Conservation (phyloP, 1,140 invertebrate genomes). For the Drosophila murphyi region DNA sequence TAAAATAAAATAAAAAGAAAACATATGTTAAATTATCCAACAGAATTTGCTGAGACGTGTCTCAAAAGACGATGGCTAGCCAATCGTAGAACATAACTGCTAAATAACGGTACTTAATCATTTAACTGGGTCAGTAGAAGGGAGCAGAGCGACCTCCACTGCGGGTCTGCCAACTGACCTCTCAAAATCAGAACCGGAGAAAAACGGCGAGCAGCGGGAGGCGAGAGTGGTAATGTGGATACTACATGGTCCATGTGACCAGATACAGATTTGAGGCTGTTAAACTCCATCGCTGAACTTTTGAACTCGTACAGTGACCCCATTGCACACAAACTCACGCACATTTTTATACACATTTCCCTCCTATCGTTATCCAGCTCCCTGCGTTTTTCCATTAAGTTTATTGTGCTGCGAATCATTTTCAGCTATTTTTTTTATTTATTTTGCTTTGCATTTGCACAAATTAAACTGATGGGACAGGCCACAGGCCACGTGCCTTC, state of each 20-base stretch:
- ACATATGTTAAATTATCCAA: not conserved
- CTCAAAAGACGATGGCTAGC: not conserved
- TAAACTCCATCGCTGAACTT: conserved; percentile 66
- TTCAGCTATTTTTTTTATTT: conserved; percentile 26
- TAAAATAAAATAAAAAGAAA: conserved; percentile 41
- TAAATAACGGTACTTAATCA: conserved; percentile 76
- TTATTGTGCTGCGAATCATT: conserved; percentile 69
- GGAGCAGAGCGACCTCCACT: conserved; percentile 12
- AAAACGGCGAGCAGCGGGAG: not conserved
- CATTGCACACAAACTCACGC: conserved; percentile 38
- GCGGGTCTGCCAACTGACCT: conserved; percentile 48
- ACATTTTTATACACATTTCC: conserved; percentile 9
- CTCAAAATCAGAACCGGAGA: conserved; percentile 5
- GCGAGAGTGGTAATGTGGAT: not conserved
- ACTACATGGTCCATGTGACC: conserved; percentile 9
- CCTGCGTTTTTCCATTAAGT: conserved; percentile 25
- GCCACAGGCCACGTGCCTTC: conserved; percentile 36
- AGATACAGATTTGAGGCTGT: conserved; percentile 47
- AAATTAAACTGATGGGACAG: conserved; percentile 68
- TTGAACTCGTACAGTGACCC: conserved; percentile 78
- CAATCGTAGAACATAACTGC: conserved; percentile 37
- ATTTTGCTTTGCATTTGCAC: conserved; percentile 55
- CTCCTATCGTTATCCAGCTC: not conserved
- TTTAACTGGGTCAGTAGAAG: conserved; percentile 65
- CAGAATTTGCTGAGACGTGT: conserved; percentile 5